Conservation (phyloP, 2,113 vertebrate genomes). For the Corvus moneduloides region DNA sequence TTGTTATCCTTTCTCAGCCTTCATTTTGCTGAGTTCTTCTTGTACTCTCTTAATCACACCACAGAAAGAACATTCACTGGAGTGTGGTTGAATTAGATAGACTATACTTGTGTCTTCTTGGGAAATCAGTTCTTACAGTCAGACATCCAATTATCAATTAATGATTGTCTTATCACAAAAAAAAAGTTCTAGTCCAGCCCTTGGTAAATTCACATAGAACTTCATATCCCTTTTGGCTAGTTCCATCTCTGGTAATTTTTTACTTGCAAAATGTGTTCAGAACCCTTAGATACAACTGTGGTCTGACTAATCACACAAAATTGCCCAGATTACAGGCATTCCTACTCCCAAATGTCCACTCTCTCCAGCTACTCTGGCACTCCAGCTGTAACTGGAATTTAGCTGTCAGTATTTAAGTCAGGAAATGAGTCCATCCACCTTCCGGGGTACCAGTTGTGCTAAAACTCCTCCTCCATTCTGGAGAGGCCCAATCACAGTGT, state of each 20-base stretch:
- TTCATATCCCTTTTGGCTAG: neutral
- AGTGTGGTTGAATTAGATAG: neutral
- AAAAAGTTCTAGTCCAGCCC: neutral
- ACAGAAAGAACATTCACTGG: neutral
- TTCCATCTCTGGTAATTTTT: neutral
- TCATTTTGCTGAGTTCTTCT: neutral
- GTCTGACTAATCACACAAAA: neutral
- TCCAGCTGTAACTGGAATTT: neutral
- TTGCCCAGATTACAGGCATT: neutral
- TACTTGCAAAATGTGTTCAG: neutral
- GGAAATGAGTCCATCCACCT: neutral
- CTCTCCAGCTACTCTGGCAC: neutral
- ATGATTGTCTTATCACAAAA: neutral
- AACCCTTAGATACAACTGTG: neutral
- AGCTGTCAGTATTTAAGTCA: neutral
- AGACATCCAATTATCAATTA: neutral
- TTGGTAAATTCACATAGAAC: neutral
- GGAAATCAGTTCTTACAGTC: neutral
- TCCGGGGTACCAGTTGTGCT: neutral
- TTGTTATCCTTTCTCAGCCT: neutral
- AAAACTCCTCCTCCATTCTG: neutral
- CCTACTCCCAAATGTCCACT: neutral
- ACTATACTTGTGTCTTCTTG: neutral
- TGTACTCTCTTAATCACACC: neutral
- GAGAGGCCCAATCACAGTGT: neutral